Evolutionary conservation across 2,888 invertebrate species (phyloP), one percentile per base, ranked within the genome.

Genomic region (Achlya flavicornis): DNA sequence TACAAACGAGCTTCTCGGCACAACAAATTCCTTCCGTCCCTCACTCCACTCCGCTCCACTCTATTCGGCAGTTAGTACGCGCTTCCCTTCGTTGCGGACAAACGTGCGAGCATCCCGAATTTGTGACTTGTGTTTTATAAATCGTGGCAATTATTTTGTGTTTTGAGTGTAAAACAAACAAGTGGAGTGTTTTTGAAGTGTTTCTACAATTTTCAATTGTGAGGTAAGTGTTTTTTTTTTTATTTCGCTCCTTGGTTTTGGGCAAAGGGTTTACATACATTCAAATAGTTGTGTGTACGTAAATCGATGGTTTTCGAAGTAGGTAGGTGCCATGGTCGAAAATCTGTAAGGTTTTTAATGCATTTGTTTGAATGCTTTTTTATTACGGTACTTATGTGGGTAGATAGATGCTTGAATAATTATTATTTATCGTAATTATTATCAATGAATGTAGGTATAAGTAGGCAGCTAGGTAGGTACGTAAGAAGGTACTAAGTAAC

Each of bases 11-110:
- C 41, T n/a, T 12, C n/a, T 46, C 12, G 19, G 38, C 43, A 41
- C 38, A 60, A 60, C 60, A 60, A 60, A 60, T 41, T 58, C 35
- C 58, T 35, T 33, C 33, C 58, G 58, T 26, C 41, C 60, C 60
- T 19, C 60, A 19, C 53, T 19, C 19, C 53, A 12, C 57, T 41
- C 16, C n/a, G 8, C 46, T 46, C 14, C 43, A n/a, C n/a, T n/a
- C n/a, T n/a, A 43, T 14, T 46, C n/a, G 19, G n/a, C 7, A 19
- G 41, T 43, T 41, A 60, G 60, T 60, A 6, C 19, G 41, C 7
- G 41, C 14, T 41, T 41, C 60, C 60, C 60, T 43, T 60, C 12
- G 41, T 12, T 8, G 19, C 0, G 41, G 4, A 12, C 5, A 2
- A 12, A 12, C 41, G 60, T 60, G 2, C 10, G 4, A 11, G 1